Percentiles rank a stretch among this genome's conserved stretches.
phyloP scores from a whole-genome alignment of 2,888 invertebrate species.

The Drosophila recens region DNA sequence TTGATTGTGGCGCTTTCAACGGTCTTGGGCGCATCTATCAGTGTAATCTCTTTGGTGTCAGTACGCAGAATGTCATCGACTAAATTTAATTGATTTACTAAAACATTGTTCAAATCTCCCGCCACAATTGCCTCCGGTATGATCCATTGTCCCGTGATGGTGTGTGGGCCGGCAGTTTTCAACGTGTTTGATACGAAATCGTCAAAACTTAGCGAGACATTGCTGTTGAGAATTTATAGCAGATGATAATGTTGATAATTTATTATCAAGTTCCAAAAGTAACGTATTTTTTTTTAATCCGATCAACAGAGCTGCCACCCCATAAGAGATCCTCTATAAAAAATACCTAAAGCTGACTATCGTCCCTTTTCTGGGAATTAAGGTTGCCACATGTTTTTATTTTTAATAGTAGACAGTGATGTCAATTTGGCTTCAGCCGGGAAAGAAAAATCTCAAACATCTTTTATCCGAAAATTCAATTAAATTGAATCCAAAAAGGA shows the following conservation, averaged over 20 bases:
- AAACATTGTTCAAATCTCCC: constrained; percentile 82
- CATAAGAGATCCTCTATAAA: too few species aligned
- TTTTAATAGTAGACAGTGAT: too few species aligned
- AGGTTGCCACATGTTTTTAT: too few species aligned
- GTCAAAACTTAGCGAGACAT: constrained; percentile 80
- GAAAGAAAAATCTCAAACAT: too few species aligned
- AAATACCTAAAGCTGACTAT: too few species aligned
- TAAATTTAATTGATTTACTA: constrained; percentile 86
- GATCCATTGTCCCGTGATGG: constrained; percentile 83
- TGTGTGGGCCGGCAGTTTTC: constrained; percentile 85
- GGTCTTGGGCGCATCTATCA: constrained; percentile 64
- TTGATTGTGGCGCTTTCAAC: constrained; percentile 81
- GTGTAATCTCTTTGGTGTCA: constrained; percentile 83
- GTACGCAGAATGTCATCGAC: constrained; percentile 86
- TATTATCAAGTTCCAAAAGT: neutral
- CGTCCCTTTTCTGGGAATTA: too few species aligned
- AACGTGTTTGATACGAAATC: constrained; percentile 85
- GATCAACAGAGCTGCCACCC: too few species aligned
- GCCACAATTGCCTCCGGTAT: constrained; percentile 63
- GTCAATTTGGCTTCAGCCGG: too few species aligned
- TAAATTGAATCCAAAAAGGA: too few species aligned
- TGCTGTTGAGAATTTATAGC: constrained; percentile 47
- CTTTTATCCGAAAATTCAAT: too few species aligned
- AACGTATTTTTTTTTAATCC: neutral
- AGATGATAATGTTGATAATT: neutral